Percentiles rank a stretch among this genome's conserved stretches.
phyloP scores from a whole-genome alignment of 30 jellyfish, hydroid and myxozoan species.

The Hydractinia echinata region DNA sequence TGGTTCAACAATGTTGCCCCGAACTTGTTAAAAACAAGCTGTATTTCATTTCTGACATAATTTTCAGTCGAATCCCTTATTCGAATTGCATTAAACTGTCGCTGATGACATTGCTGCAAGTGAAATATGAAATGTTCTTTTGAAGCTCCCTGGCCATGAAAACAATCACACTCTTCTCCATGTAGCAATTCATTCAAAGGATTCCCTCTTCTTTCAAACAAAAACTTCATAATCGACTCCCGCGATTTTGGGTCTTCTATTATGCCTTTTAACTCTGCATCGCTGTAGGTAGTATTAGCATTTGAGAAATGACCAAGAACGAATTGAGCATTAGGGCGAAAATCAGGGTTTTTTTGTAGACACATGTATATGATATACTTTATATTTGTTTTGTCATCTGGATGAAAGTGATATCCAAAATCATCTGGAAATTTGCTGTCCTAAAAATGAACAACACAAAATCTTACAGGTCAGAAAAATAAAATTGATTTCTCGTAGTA shows the following conservation, averaged over 20 bases:
- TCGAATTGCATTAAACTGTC: background rate
- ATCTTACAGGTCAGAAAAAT: too few species aligned
- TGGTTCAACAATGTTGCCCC: background rate
- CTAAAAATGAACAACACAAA: background rate
- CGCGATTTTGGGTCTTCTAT: background rate
- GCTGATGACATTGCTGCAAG: background rate
- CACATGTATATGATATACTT: background rate
- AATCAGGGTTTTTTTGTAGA: background rate
- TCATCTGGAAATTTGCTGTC: background rate
- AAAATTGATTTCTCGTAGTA: too few species aligned
- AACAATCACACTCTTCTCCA: background rate
- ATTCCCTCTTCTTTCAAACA: background rate
- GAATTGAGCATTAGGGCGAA: slow-evolving; percentile 4
- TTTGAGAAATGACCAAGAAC: background rate
- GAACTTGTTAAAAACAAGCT: background rate
- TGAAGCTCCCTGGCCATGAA: background rate
- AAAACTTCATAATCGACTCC: background rate
- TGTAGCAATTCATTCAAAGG: slow-evolving; percentile 13
- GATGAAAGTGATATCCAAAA: background rate
- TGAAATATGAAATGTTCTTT: background rate
- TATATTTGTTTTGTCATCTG: background rate
- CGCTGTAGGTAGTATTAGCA: background rate
- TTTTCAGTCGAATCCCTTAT: background rate
- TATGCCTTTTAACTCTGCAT: background rate
- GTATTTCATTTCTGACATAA: background rate